Conservation (phyloP, 2,888 invertebrate genomes). For the Desoria tigrina region DNA sequence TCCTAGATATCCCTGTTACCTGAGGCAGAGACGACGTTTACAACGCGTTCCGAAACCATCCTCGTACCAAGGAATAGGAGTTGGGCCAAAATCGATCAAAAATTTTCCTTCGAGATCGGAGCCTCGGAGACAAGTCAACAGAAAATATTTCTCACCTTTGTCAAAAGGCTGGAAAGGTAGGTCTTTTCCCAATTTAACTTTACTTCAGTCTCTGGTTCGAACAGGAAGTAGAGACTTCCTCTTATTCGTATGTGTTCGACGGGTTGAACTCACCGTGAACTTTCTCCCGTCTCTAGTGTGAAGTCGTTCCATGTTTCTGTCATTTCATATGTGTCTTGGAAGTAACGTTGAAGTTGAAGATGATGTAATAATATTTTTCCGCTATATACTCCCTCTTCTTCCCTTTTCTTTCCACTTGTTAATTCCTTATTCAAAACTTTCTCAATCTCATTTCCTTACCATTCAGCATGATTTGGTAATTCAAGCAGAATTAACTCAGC, state of each 20-base stretch:
- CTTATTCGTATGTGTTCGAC: neutral
- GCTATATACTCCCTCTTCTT: no score
- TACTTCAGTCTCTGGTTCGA: neutral
- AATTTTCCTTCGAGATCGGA: constrained; percentile 50
- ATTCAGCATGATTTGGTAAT: no score
- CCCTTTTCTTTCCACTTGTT: no score
- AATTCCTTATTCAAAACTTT: no score
- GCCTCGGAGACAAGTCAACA: constrained; percentile 14
- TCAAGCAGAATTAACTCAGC: no score
- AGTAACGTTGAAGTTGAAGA: no score
- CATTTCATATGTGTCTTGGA: no score
- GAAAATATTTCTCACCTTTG: constrained; percentile 50
- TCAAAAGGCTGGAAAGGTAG: constrained; percentile 50
- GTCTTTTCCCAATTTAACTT: constrained; percentile 22
- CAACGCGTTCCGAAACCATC: constrained; percentile 45
- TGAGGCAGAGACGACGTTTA: constrained; percentile 49
- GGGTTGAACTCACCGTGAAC: neutral
- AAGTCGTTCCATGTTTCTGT: neutral
- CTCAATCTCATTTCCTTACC: no score
- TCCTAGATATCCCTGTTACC: constrained; percentile 39
- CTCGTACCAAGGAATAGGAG: constrained; percentile 34
- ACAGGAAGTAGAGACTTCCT: no score
- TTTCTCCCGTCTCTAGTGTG: neutral
- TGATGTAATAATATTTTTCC: no score
- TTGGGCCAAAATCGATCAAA: constrained; percentile 49